Conservation (phyloP, 2,797 vertebrate genomes). For the Limosa lapponica region DNA sequence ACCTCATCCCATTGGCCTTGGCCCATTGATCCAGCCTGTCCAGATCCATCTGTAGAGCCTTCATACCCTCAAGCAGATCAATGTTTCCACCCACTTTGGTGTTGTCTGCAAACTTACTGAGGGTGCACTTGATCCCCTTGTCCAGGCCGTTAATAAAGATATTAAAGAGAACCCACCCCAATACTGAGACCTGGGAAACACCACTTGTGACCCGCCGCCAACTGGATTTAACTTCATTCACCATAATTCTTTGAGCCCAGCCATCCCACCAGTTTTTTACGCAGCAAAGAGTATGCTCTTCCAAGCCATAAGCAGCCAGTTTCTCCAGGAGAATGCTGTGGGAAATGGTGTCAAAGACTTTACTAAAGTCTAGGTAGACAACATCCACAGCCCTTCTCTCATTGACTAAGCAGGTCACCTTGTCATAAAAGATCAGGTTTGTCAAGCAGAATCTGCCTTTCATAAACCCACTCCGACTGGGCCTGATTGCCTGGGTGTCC, state of each 20-base stretch:
- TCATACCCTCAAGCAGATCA: not conserved
- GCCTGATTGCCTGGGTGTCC: not conserved
- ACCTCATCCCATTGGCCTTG: not conserved
- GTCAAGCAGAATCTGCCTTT: not conserved
- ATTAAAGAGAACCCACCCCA: not conserved
- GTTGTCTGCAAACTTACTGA: not conserved
- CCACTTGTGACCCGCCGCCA: not conserved
- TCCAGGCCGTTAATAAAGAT: not conserved
- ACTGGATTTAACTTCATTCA: not conserved
- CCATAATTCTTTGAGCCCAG: not conserved
- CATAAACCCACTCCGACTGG: not conserved
- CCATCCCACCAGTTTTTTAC: not conserved
- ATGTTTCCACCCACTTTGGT: not conserved
- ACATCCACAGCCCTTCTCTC: not conserved
- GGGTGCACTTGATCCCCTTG: not conserved
- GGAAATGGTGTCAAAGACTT: not conserved
- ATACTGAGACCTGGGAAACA: not conserved
- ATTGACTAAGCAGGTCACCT: not conserved
- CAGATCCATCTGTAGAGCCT: not conserved
- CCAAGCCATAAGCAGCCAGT: not conserved
- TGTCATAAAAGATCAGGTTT: not conserved
- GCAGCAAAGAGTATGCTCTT: not conserved
- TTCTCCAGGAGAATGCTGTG: not conserved
- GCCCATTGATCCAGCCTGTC: not conserved
- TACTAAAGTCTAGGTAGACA: not conserved